Evolutionary conservation across 2,113 vertebrate species (phyloP).

Genomic region (Callocephalon fimbriatum): DNA sequence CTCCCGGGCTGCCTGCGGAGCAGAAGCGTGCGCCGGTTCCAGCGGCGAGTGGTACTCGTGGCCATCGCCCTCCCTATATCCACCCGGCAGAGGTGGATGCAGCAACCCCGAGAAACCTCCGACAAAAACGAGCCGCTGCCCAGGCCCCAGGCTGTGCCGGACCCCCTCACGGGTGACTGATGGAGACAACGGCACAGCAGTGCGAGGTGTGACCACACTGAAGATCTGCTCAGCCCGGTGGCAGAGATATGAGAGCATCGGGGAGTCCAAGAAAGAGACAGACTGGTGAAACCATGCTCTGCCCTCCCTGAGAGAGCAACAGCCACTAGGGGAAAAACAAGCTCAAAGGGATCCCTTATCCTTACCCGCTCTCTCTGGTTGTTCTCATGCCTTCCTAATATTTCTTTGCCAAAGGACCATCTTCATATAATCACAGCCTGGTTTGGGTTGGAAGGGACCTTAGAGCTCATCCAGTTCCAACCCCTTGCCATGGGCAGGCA

Average conservation of each 20-base stretch:
- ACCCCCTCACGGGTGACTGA: neutral
- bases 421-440: neutral
- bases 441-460: neutral
- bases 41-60: neutral
- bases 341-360: neutral
- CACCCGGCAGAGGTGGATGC: neutral
- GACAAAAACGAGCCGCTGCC: rapidly evolving
- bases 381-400: neutral
- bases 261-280: neutral
- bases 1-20: neutral
- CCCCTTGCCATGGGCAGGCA: neutral
- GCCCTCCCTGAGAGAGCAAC: neutral
- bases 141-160: neutral
- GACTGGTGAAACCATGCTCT: neutral
- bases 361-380: neutral
- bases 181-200: rapidly evolving
- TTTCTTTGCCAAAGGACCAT: neutral
- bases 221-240: neutral
- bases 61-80: neutral
- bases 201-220: rapidly evolving
- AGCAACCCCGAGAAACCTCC: neutral
- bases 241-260: neutral
- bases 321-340: neutral
- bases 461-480: neutral
- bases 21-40: neutral